Conservation (phyloP, 2,888 invertebrate genomes). For the Idaea biselata region DNA sequence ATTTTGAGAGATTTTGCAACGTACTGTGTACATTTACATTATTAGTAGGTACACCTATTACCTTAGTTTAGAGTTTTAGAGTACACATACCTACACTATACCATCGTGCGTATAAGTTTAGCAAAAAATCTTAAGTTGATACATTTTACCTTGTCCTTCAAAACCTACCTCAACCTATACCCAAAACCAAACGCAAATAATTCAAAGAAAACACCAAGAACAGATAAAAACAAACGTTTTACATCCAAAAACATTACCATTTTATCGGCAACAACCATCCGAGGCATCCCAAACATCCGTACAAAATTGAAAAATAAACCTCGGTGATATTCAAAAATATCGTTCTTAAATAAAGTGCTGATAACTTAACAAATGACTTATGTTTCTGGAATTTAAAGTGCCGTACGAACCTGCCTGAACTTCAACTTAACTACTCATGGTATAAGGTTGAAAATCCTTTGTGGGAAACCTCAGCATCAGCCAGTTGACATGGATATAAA, state of each 20-base stretch:
- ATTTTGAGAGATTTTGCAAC: too few species aligned
- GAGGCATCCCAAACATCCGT: constrained; percentile 50
- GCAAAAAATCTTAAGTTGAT: too few species aligned
- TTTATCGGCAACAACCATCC: constrained; percentile 44
- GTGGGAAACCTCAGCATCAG: constrained; percentile 31
- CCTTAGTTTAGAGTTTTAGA: too few species aligned
- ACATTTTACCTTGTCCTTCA: background rate
- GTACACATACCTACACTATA: too few species aligned
- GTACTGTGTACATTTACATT: too few species aligned
- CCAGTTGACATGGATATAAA: constrained; percentile 67
- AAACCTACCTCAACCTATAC: background rate
- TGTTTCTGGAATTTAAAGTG: constrained; percentile 74
- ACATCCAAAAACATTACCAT: constrained; percentile 30
- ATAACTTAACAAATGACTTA: constrained; percentile 79
- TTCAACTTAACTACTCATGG: constrained; percentile 23
- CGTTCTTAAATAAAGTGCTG: constrained; percentile 77
- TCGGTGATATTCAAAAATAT: constrained; percentile 64
- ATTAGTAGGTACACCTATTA: too few species aligned
- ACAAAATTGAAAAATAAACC: constrained; percentile 56
- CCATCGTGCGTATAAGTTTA: too few species aligned
- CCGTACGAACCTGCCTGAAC: constrained; percentile 23
- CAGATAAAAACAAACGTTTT: constrained; percentile 3
- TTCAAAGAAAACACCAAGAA: background rate
- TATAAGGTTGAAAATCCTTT: constrained; percentile 38
- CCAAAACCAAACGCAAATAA: background rate